Evolutionary conservation across 2,113 vertebrate species (phyloP), one percentile per base, ranked within the genome.

Genomic region (Trochalopteron elliotii): DNA sequence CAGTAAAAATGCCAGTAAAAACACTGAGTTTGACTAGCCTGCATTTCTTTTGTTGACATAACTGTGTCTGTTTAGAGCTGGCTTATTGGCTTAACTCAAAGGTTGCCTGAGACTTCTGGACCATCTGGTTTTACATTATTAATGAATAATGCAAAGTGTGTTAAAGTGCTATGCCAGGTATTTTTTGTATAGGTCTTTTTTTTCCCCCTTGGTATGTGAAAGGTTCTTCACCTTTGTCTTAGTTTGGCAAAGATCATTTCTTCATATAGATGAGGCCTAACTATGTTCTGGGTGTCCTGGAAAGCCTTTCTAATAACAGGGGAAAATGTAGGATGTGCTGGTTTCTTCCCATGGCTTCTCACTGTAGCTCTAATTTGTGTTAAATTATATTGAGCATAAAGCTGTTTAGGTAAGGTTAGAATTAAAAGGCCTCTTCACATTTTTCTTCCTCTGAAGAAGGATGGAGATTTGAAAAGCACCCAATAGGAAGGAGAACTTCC

Each of bases 1-100:
- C 28, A 76, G 37, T 89, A 70, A 93, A 93, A 87, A 89, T 65
- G 84, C 80, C 59, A 81, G 1, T 91, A 67, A 91, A 96, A 96
- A 92, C 35, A 75, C 2, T 9, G 76, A 64, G 52, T 91, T 92
- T 95, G 78, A 60, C 79, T 87, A 64, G 37, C 65, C 37, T 64
- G 44, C 16, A 20, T 90, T 86, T 94, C 64, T 92, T 74, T 61
- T 71, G 71, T 81, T 92, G 85, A 71, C 57, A 20, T 71, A 88
- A 92, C 60, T 79, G 15, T 85, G 50, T 83, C 63, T 89, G 37
- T 96, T 95, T 83, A 83, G 78, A 67, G 23, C 55, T 90, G 71
- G 33, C 67, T 86, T 81, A 83, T 35, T 90, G 75, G 67, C 60
- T 86, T 94, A 93, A 86, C 90, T 95, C 56, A 74, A 80, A 83